These are phyloP conservation scores for Scaptomyza cyrtandrae DNA, from an alignment of 2,888 invertebrate species.

Conservation along the genomic window DNA sequence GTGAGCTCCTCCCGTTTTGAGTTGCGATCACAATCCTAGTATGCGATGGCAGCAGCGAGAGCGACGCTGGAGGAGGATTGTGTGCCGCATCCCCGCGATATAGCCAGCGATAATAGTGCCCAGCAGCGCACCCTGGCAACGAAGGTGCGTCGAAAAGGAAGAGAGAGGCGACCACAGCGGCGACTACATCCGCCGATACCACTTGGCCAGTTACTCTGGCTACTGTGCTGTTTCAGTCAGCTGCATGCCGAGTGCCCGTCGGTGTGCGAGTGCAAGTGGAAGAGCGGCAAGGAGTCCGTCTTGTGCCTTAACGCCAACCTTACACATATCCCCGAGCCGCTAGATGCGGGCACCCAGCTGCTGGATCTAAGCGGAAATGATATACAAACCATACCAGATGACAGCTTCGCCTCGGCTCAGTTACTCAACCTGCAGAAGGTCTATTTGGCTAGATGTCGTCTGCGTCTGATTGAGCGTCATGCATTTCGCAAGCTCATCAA, in stretches of 20 bases:
- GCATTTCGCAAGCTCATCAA: conserved; percentile 92
- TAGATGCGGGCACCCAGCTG: conserved; percentile 92
- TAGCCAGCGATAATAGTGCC: conserved; percentile 76
- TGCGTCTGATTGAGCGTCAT: conserved; percentile 89
- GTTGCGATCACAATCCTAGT: conserved; percentile 49
- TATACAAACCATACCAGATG: conserved; percentile 88
- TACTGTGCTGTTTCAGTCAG: conserved; percentile 78
- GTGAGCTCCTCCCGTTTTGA: background rate
- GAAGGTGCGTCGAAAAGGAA: conserved; percentile 79
- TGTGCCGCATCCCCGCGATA: conserved; percentile 52
- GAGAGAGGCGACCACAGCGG: conserved; percentile 45
- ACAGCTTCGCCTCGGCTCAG: conserved; percentile 90
- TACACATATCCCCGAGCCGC: conserved; percentile 89
- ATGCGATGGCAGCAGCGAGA: conserved; percentile 71
- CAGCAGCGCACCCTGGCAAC: conserved; percentile 75
- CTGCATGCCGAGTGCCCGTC: conserved; percentile 88
- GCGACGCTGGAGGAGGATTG: conserved; percentile 53
- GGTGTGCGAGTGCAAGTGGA: conserved; percentile 95
- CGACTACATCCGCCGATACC: conserved; percentile 76
- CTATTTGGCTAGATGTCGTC: conserved; percentile 89
- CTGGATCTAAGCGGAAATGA: conserved; percentile 91
- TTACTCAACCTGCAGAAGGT: conserved; percentile 92
- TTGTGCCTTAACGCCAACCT: conserved; percentile 91
- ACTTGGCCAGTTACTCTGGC: conserved; percentile 73
- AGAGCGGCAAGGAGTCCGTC: conserved; percentile 93